phyloP scores from a whole-genome alignment of 2,797 vertebrate genomes.

The Acridotheres tristis region DNA sequence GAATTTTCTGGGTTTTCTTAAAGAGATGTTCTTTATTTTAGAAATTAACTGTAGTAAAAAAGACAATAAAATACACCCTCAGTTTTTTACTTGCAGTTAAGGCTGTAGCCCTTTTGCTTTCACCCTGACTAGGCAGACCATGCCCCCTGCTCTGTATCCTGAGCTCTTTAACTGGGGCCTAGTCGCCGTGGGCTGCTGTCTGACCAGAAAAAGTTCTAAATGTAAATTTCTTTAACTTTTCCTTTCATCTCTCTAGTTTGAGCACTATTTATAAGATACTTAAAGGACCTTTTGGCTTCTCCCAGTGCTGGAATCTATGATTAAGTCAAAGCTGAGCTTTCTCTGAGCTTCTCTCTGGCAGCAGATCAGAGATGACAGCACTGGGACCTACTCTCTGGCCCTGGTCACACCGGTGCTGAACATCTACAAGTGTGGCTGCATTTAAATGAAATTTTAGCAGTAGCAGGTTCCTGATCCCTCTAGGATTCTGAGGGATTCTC shows the following conservation, averaged over 20 bases:
- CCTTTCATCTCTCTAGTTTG: background rate
- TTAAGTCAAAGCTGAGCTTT: background rate
- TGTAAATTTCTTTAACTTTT: background rate
- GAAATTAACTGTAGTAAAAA: background rate
- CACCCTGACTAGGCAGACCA: background rate
- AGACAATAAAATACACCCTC: background rate
- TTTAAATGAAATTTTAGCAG: background rate
- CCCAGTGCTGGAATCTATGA: background rate
- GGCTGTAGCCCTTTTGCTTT: background rate
- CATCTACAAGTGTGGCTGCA: background rate
- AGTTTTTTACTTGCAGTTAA: background rate
- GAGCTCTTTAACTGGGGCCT: background rate
- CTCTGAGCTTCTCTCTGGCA: background rate
- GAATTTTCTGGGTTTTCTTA: background rate
- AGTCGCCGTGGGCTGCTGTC: background rate
- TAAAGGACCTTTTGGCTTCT: background rate
- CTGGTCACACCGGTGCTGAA: background rate
- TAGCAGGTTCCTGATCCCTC: background rate
- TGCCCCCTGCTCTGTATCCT: background rate
- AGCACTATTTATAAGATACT: background rate
- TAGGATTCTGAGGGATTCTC: background rate
- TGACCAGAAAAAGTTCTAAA: background rate
- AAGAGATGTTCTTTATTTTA: background rate
- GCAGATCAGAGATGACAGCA: background rate
- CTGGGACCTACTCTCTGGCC: background rate